A percentile compares a stretch with the other conserved stretches of the same genome.
These are phyloP conservation scores for Amblyteles armatorius DNA, from an alignment of 2,888 invertebrate species.

Conservation along the genomic window DNA sequence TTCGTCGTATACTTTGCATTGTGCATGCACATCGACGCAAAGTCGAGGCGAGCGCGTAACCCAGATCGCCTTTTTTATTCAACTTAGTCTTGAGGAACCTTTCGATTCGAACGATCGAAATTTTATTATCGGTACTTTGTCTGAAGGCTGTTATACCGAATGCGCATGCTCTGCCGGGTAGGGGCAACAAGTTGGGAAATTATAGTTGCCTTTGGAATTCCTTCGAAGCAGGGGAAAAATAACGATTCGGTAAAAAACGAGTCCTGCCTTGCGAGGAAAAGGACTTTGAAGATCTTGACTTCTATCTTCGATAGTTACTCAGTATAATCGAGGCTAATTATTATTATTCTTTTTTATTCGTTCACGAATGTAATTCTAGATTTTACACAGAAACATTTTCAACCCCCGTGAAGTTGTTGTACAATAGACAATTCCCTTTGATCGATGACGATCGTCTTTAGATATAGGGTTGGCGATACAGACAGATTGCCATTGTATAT, in stretches of 20 bases:
- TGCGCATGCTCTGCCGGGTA: neutral
- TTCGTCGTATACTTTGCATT: neutral
- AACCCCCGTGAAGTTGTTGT: neutral
- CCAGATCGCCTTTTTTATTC: neutral
- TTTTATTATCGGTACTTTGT: neutral
- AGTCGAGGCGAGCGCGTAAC: neutral
- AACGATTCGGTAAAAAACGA: neutral
- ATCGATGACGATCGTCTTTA: constrained; percentile 37
- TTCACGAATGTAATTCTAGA: neutral
- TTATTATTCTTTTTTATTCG: neutral
- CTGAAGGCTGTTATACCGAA: neutral
- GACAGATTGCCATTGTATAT: constrained; percentile 35
- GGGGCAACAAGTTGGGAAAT: neutral
- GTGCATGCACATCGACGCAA: constrained; percentile 1
- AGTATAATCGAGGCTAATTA: no score
- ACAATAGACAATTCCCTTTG: constrained; percentile 3
- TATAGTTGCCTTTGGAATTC: neutral
- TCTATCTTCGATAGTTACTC: no score
- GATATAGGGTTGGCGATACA: constrained; percentile 42
- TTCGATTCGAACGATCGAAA: neutral
- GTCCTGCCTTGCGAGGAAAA: no score
- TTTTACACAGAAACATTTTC: neutral
- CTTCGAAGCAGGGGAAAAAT: neutral
- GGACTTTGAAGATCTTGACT: no score
- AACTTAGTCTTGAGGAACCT: neutral